Evolutionary conservation across 2,797 vertebrate species (phyloP).

Genomic region (Corythornis leucogaster): DNA sequence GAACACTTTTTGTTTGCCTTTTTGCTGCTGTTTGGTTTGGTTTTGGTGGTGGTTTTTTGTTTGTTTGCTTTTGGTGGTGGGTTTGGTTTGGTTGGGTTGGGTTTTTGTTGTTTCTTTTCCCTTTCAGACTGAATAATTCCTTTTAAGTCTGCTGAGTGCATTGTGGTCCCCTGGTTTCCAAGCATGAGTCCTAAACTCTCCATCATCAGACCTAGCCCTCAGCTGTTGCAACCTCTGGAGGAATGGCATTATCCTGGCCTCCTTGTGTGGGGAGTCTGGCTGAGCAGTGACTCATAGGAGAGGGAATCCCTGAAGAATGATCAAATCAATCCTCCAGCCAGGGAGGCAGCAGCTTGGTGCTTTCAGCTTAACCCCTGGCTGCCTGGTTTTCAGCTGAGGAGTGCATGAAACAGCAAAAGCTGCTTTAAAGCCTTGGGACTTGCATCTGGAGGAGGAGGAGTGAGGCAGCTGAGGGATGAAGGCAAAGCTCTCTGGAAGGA

Average conservation of each 20-base stretch:
- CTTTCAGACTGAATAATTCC: neutral
- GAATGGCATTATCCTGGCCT: slow-evolving; percentile 74
- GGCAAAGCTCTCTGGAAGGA: neutral
- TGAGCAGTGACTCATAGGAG: slow-evolving; percentile 83
- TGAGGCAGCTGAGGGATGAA: neutral
- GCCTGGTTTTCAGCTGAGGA: neutral
- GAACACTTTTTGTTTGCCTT: neutral
- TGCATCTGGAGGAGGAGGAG: neutral
- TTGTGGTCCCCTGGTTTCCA: slow-evolving; percentile 27
- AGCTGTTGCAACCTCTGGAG: slow-evolving; percentile 73
- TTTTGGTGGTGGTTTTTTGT: no score
- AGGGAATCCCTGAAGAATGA: slow-evolving; percentile 89
- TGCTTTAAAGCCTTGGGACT: neutral
- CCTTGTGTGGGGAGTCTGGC: slow-evolving; percentile 60
- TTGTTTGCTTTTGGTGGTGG: no score
- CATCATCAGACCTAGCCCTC: slow-evolving; percentile 63
- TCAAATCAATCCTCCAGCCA: slow-evolving; percentile 69
- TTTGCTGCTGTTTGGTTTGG: no score
- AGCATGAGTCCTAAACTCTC: slow-evolving; percentile 13
- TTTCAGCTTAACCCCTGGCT: slow-evolving; percentile 64
- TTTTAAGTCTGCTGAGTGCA: neutral
- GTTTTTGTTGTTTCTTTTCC: neutral
- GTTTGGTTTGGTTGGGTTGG: no score
- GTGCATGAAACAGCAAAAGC: neutral
- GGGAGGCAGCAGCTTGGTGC: neutral